phyloP scores from a whole-genome alignment of 2,113 vertebrate genomes.

The Suncus etruscus region DNA sequence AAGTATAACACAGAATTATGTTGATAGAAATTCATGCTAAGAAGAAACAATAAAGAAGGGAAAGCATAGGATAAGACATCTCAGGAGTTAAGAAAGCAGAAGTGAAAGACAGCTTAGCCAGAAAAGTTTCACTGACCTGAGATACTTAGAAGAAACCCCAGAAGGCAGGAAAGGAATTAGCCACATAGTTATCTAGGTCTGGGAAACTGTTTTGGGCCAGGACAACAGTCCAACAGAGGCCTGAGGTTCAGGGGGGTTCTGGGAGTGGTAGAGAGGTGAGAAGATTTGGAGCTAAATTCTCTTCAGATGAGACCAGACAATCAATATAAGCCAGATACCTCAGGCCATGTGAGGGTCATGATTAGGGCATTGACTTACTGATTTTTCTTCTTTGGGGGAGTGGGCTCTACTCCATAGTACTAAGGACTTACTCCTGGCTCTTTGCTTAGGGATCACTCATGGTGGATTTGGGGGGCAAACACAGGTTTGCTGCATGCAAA shows the following conservation, averaged over 20 bases:
- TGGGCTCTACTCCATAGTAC: too few relatives aligned
- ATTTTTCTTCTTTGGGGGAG: too few relatives aligned
- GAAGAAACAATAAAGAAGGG: neutral
- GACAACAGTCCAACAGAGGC: too few relatives aligned
- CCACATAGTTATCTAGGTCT: too few relatives aligned
- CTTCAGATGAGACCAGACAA: neutral
- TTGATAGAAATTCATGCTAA: neutral
- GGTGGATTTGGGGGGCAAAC: too few relatives aligned
- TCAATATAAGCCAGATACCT: too few relatives aligned
- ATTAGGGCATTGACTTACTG: accelerated
- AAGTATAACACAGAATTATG: neutral
- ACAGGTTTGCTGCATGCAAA: too few relatives aligned
- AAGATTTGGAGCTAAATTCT: too few relatives aligned
- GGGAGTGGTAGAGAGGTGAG: neutral
- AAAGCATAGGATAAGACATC: accelerated
- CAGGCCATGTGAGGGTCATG: neutral
- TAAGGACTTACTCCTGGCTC: too few relatives aligned
- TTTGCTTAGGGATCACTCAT: too few relatives aligned
- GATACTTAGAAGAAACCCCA: neutral
- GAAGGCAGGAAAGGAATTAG: neutral
- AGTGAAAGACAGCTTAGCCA: neutral
- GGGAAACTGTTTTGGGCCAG: too few relatives aligned
- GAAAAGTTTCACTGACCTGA: neutral
- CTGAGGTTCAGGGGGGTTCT: too few relatives aligned
- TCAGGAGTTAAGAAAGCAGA: neutral